A percentile compares a stretch with the other conserved stretches of the same genome.
Evolutionary conservation across 2,888 invertebrate species (phyloP).

Genomic region (Sinodicranocentrus sp.): DNA sequence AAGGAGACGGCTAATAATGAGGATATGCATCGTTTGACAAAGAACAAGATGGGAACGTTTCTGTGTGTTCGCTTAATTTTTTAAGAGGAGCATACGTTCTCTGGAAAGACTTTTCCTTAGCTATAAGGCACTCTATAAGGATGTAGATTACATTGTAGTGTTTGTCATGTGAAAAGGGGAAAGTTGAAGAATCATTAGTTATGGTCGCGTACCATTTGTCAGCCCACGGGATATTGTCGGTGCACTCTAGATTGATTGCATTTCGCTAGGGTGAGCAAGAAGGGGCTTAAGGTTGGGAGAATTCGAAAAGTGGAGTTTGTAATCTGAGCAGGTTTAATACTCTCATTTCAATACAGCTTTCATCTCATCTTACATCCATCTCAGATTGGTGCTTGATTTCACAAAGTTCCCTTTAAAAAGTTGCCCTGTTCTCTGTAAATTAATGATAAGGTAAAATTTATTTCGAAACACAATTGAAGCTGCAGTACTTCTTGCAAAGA

Average conservation of each 20-base stretch:
- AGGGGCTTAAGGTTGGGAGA: too few relatives aligned
- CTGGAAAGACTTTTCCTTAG: not conserved
- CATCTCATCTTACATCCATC: too few relatives aligned
- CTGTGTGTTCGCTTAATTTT: constrained; percentile 37
- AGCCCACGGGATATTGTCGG: constrained; percentile 14
- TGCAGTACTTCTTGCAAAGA: too few relatives aligned
- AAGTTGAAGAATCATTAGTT: constrained; percentile 50
- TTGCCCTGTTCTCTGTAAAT: too few relatives aligned
- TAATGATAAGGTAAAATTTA: too few relatives aligned
- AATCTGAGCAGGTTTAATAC: too few relatives aligned
- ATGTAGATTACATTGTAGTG: not conserved
- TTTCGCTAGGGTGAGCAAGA: not conserved
- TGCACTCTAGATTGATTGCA: not conserved
- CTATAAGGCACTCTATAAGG: not conserved
- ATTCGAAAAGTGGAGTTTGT: too few relatives aligned
- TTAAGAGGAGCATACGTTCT: not conserved
- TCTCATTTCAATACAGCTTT: too few relatives aligned
- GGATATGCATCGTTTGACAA: constrained; percentile 60
- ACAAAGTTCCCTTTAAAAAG: too few relatives aligned
- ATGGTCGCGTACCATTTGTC: constrained; percentile 39
- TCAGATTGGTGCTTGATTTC: too few relatives aligned
- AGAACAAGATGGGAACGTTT: constrained; percentile 38
- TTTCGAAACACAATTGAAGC: too few relatives aligned
- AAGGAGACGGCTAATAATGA: constrained; percentile 46
- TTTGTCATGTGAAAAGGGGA: constrained; percentile 10